Percentiles rank a stretch among this genome's conserved stretches.
phyloP scores from a whole-genome alignment of 2,113 vertebrate genomes.

The Podocnemis expansa region DNA sequence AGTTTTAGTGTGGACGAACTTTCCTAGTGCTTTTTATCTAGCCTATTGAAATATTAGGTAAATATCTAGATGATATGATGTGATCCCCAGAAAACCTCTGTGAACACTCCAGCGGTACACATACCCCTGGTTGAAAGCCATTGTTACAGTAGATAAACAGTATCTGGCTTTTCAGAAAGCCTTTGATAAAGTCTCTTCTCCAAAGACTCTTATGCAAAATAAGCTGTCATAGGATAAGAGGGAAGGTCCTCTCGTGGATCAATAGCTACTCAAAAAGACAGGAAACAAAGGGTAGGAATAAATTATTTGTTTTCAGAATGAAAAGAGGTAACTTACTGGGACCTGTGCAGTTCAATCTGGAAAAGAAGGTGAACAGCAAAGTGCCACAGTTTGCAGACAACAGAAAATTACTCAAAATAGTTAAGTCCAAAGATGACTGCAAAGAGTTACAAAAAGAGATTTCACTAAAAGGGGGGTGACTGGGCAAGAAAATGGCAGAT shows the following conservation, averaged over 20 bases:
- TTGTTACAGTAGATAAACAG: too few species aligned
- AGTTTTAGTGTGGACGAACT: too few species aligned
- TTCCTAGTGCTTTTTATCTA: too few species aligned
- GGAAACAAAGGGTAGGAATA: neutral
- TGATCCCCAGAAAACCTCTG: too few species aligned
- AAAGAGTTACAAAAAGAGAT: too few species aligned
- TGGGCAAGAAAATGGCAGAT: neutral
- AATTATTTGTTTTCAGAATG: neutral
- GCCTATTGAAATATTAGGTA: too few species aligned
- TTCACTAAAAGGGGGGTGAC: too few species aligned
- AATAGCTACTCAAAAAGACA: neutral
- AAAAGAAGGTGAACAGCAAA: neutral
- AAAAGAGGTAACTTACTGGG: neutral
- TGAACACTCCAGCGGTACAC: too few species aligned
- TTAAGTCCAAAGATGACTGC: too few species aligned
- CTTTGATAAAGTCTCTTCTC: neutral
- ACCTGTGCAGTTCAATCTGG: neutral
- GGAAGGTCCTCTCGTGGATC: neutral
- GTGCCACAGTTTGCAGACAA: neutral
- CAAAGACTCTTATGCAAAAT: neutral
- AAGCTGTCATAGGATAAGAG: neutral
- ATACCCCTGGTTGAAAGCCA: too few species aligned
- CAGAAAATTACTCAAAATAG: neutral
- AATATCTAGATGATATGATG: too few species aligned
- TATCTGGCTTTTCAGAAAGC: neutral